Percentiles rank a stretch among this genome's conserved stretches.
phyloP scores from a whole-genome alignment of 2,888 invertebrate species.

The Flexamia atlantica region DNA sequence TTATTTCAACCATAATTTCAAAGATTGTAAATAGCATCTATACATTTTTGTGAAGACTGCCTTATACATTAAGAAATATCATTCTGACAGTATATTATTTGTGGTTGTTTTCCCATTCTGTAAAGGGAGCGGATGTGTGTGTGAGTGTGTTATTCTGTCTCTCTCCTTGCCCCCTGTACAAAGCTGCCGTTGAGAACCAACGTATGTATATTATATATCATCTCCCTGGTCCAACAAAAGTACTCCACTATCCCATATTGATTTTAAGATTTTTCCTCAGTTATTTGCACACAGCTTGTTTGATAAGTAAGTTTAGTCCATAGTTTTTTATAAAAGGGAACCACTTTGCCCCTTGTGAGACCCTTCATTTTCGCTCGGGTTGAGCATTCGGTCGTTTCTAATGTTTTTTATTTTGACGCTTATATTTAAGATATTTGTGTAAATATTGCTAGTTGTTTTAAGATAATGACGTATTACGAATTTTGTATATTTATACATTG shows the following conservation, averaged over 20 bases:
- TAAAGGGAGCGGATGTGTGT: constrained; percentile 14
- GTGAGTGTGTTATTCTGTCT: constrained; percentile 12
- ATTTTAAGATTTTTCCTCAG: not conserved
- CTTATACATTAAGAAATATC: constrained; percentile 52
- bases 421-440: constrained; percentile 25
- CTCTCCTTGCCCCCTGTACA: constrained; percentile 12
- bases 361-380: not conserved
- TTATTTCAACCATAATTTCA: constrained; percentile 9
- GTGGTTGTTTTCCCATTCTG: not conserved
- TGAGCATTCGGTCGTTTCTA: not conserved
- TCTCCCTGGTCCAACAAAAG: constrained; percentile 33
- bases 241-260: not conserved
- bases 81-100: constrained; percentile 36
- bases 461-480: constrained; percentile 31
- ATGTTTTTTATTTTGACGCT: not conserved
- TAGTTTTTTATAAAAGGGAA: not conserved
- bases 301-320: not conserved
- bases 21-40: constrained; percentile 45
- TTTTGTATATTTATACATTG: constrained; percentile 48
- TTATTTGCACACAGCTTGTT: constrained; percentile 29
- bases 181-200: constrained; percentile 43
- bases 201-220: constrained; percentile 30
- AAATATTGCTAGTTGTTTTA: constrained; percentile 45
- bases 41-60: constrained; percentile 57
- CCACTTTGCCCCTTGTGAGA: not conserved